Percentiles rank a stretch among this genome's conserved stretches.
Evolutionary conservation across 2,113 vertebrate species (phyloP).

Genomic region (Meleagris gallopavo): DNA sequence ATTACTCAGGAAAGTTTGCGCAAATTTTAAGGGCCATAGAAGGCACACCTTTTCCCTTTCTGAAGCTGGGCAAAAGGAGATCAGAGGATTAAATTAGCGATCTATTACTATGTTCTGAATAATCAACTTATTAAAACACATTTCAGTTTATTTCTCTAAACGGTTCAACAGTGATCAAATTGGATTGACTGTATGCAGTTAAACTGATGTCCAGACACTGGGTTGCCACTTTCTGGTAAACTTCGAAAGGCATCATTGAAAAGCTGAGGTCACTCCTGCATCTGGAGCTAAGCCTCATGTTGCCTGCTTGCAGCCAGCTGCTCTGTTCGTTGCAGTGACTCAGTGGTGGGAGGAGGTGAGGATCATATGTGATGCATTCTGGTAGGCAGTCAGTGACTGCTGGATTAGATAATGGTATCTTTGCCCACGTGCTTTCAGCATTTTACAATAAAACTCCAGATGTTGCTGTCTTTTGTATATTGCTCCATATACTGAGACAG

Average conservation of each 20-base stretch:
- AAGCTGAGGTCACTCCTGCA: slow-evolving; percentile 29
- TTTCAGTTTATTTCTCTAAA: neutral
- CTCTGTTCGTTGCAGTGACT: slow-evolving; percentile 17
- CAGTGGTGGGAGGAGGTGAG: slow-evolving; percentile 49
- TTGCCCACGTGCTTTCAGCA: neutral
- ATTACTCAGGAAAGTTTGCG: neutral
- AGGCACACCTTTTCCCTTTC: neutral
- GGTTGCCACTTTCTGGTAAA: neutral
- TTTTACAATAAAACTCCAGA: slow-evolving; percentile 15
- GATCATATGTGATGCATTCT: slow-evolving; percentile 53
- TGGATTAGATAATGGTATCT: slow-evolving; percentile 61
- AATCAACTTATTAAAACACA: neutral
- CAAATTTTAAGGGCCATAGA: neutral
- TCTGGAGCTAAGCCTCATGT: neutral
- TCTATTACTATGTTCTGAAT: neutral
- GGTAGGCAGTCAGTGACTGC: slow-evolving; percentile 41
- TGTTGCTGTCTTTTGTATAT: neutral
- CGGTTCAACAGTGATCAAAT: neutral
- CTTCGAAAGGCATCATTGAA: neutral
- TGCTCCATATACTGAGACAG: neutral
- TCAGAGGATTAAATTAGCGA: neutral
- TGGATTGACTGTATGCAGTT: neutral
- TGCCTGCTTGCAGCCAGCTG: slow-evolving; percentile 44
- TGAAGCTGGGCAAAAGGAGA: neutral
- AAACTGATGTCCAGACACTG: neutral